A percentile compares a stretch with the other conserved stretches of the same genome.
These are phyloP conservation scores for Anguilla pacifica DNA, from an alignment of 2,797 vertebrate genomes.

Conservation along the genomic window DNA sequence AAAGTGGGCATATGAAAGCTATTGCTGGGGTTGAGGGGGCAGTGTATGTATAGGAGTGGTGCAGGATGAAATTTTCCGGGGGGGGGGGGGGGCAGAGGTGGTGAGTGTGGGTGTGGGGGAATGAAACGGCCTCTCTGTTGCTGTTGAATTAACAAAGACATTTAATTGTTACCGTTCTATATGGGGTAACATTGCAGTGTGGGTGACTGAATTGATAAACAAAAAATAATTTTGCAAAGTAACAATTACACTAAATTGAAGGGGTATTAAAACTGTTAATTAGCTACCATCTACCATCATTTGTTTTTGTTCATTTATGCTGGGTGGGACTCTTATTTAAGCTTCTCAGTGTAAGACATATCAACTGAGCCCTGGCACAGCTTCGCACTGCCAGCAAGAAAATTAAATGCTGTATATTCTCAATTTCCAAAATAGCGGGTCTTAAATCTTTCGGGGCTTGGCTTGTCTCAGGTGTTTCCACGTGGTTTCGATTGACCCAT, in stretches of 20 bases:
- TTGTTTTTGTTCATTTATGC: background rate
- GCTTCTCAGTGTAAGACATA: background rate
- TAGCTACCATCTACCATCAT: background rate
- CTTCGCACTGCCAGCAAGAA: background rate
- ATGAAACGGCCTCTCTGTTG: slow-evolving; percentile 41
- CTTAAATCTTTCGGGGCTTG: slow-evolving; percentile 13
- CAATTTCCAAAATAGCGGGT: slow-evolving; percentile 36
- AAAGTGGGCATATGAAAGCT: slow-evolving; percentile 2
- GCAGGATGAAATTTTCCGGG: slow-evolving; percentile 15
- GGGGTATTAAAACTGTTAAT: background rate
- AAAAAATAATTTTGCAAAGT: background rate
- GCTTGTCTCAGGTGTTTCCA: slow-evolving; percentile 64
- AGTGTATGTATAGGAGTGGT: background rate
- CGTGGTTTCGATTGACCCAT: slow-evolving; percentile 64
- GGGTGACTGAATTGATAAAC: background rate
- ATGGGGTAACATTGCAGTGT: background rate
- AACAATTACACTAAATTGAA: background rate
- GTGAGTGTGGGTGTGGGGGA: slow-evolving; percentile 3
- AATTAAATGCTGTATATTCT: background rate
- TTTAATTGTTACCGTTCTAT: background rate
- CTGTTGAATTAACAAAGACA: background rate
- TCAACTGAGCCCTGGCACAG: background rate
- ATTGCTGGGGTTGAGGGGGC: slow-evolving; percentile 19
- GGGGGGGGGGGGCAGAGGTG: background rate
- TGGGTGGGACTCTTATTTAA: background rate